These are phyloP conservation scores for Saccostrea echinata DNA, from an alignment of 1,140 invertebrate species.

Conservation along the genomic window DNA sequence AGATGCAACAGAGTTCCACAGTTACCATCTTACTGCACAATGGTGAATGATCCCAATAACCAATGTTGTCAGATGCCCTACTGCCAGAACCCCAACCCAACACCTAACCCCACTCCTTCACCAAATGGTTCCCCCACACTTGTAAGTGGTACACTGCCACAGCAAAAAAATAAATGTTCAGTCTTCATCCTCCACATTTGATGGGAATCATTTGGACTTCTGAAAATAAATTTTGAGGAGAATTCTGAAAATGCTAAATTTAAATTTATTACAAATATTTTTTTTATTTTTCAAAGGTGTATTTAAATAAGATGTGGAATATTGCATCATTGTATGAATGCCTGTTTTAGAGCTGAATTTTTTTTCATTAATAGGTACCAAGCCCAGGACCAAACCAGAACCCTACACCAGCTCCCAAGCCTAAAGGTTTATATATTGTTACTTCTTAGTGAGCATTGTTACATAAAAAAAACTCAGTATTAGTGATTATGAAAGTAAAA, in stretches of 20 bases:
- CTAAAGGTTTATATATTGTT: conserved; percentile 52
- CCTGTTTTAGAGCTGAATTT: background rate
- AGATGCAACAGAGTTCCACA: conserved; percentile 68
- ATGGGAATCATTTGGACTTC: too few species aligned
- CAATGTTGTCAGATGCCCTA: conserved; percentile 70
- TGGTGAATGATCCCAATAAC: conserved; percentile 68
- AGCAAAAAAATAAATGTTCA: too few species aligned
- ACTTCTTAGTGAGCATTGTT: background rate
- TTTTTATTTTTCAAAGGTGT: too few species aligned
- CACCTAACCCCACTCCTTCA: conserved; percentile 49
- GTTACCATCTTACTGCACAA: conserved; percentile 65
- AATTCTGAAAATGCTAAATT: too few species aligned
- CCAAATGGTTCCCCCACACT: conserved; percentile 48
- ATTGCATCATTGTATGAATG: background rate
- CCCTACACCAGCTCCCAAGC: conserved; percentile 50
- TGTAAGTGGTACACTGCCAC: background rate
- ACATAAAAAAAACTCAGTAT: background rate
- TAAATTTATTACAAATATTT: too few species aligned
- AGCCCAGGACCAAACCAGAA: conserved; percentile 42
- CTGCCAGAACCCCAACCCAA: conserved; percentile 58
- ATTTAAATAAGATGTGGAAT: too few species aligned
- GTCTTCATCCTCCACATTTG: too few species aligned
- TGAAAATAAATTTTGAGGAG: too few species aligned
- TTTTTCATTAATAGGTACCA: conserved; percentile 23
- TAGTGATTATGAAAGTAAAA: background rate